Evolutionary conservation across 2,888 invertebrate species (phyloP).

Genomic region (Dione vanillae): DNA sequence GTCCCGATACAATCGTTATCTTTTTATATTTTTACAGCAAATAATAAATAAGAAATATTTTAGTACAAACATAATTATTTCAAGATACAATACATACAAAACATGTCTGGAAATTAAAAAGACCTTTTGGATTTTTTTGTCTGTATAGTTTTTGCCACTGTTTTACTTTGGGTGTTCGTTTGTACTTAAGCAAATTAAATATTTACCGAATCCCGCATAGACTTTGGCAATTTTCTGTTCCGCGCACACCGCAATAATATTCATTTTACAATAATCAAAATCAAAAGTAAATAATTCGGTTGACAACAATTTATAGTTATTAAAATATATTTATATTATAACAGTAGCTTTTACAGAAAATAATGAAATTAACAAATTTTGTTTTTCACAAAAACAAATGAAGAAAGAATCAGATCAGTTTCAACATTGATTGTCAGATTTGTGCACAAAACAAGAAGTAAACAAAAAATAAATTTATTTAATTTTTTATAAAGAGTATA

Average conservation of each 20-base stretch:
- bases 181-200: neutral
- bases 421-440: too few relatives aligned
- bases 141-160: too few relatives aligned
- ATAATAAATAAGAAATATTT: neutral
- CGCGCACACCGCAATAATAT: conserved; percentile 8
- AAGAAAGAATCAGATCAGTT: too few relatives aligned
- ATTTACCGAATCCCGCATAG: conserved; percentile 18
- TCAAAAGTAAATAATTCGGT: neutral
- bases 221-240: conserved; percentile 17
- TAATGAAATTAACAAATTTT: too few relatives aligned
- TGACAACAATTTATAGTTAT: conserved; percentile 3
- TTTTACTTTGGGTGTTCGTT: conserved; percentile 1
- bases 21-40: too few relatives aligned
- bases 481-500: too few relatives aligned
- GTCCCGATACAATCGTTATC: too few relatives aligned
- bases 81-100: too few relatives aligned
- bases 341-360: neutral
- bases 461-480: too few relatives aligned
- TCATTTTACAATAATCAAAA: neutral
- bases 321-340: neutral
- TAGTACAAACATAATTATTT: neutral
- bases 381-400: too few relatives aligned
- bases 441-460: too few relatives aligned
- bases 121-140: too few relatives aligned
- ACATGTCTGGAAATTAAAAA: neutral